Evolutionary conservation across 1,140 invertebrate species (phyloP), one percentile per base, ranked within the genome.

Genomic region (Holotrichia oblita): DNA sequence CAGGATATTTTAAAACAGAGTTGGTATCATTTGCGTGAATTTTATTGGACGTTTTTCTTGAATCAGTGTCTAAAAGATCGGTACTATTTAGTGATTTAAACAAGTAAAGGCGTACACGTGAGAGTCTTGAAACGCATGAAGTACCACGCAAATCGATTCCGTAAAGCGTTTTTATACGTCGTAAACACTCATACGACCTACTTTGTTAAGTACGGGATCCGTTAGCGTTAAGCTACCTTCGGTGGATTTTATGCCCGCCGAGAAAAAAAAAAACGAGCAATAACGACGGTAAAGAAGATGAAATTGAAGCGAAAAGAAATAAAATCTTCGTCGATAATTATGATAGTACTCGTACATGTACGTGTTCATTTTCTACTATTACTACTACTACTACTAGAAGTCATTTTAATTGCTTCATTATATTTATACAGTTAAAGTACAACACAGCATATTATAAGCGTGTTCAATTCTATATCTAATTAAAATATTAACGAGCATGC

Each of bases 171-270:
- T 48, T 48, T 12, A 41, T 48, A 48, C 44, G 44, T 48, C 44
- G 12, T 48, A 48, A 48, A 48, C n/a, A 0, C 8, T 48, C 44
- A n/a, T 10, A 48, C 12, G 44, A 12, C 44, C 44, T 48, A 48
- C 44, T 48, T 48, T 48, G 44, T 48, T 48, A 48, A 48, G 44
- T n/a, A 12, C n/a, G n/a, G 12, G 12, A 48, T 48, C 44, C 44
- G 44, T 48, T 48, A 48, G 44, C 44, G 44, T 48, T 48, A 48
- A 12, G 44, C n/a, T 48, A 48, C 44, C 44, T 48, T 48, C 12
- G 3, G 44, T 0, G 44, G 8, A 3, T 0, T 48, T n/a, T n/a
- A n/a, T n/a, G n/a, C n/a, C n/a, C n/a, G n/a, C n/a, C n/a, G n/a
- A n/a, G n/a, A n/a, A n/a, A n/a, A n/a, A n/a, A n/a, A n/a, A n/a